A percentile compares a stretch with the other conserved stretches of the same genome.
Evolutionary conservation across 1,140 invertebrate species (phyloP).

Genomic region (Dolichoris vasculosae): DNA sequence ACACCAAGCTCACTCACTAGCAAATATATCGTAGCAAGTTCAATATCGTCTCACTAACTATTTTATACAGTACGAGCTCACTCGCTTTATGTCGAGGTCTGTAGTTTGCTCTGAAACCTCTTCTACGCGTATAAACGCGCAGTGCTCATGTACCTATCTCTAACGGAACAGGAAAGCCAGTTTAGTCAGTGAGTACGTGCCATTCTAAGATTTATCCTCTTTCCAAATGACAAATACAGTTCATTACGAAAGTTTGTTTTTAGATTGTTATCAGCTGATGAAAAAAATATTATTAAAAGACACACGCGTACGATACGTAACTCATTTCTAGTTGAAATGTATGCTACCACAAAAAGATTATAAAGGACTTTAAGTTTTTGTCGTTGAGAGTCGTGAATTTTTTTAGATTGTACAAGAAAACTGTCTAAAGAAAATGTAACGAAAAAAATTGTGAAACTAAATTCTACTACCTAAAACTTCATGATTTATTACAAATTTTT

Average conservation of each 20-base stretch:
- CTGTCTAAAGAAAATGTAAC: too few relatives aligned
- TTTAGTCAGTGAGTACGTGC: not conserved
- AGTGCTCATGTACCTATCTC: not conserved
- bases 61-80: not conserved
- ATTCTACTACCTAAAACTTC: too few relatives aligned
- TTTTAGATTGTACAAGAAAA: not conserved
- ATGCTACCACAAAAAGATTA: not conserved
- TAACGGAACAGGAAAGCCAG: not conserved
- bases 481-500: too few relatives aligned
- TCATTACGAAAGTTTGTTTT: slow-evolving; percentile 9
- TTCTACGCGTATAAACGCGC: slow-evolving; percentile 21
- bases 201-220: slow-evolving; percentile 17
- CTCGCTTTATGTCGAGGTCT: slow-evolving; percentile 26
- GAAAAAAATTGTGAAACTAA: too few relatives aligned
- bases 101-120: not conserved
- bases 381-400: not conserved
- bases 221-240: not conserved
- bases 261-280: not conserved
- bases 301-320: not conserved
- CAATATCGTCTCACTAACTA: slow-evolving; percentile 35
- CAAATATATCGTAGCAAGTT: slow-evolving; percentile 39
- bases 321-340: not conserved
- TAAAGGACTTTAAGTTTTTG: slow-evolving; percentile 24
- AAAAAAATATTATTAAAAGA: not conserved
- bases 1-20: slow-evolving; percentile 16